Evolutionary conservation across 1,140 invertebrate genomes (phyloP), one percentile per base, ranked within the genome.

Genomic region (Drosophila mojavensis): DNA sequence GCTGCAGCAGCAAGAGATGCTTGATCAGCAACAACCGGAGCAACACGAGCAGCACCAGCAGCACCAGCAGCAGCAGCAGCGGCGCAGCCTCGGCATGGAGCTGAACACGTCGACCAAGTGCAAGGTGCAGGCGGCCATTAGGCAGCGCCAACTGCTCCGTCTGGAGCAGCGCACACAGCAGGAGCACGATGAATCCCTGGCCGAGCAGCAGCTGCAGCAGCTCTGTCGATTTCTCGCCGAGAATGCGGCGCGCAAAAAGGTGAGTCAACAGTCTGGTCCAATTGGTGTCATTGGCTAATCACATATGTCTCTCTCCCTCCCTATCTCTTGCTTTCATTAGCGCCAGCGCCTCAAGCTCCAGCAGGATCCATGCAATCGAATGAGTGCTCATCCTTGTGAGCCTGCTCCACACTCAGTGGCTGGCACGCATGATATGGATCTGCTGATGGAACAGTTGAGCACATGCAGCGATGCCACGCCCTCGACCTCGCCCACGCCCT

Each of bases 161-260:
- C 56, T 69, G 4, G 63, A 72, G 63, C 55, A 77, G 51, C 36
- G 36, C 11, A 39, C 36, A 11, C 36, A 47, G 9, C 53, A 81
- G 3, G 67, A 53, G 0, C 62, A 36, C 24, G 28, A 61, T 15
- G 20, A 26, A 39, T 7, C 60, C 1, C 28, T 78, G 5, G 78
- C 81, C 4, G 85, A 78, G 59, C 76, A 86, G 50, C 82, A 86
- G 17, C 51, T 91, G 36, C 86, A 90, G 66, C 90, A 91, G 50
- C 79, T 91, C 9, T 91, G 86, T 28, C 75, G 81, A 24, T 90
- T 91, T 61, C 66, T 91, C 5, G 86, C 90, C 10, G 90, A 91
- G 53, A 91, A 91, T 68, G 84, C 82, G 28, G 63, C 77, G 10
- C 76, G 80, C 17, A 88, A 88, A 20, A 89, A 88, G 77, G 83